These are phyloP conservation scores for Diorhabda sublineata DNA, from an alignment of 1,140 invertebrate genomes.

Conservation along the genomic window DNA sequence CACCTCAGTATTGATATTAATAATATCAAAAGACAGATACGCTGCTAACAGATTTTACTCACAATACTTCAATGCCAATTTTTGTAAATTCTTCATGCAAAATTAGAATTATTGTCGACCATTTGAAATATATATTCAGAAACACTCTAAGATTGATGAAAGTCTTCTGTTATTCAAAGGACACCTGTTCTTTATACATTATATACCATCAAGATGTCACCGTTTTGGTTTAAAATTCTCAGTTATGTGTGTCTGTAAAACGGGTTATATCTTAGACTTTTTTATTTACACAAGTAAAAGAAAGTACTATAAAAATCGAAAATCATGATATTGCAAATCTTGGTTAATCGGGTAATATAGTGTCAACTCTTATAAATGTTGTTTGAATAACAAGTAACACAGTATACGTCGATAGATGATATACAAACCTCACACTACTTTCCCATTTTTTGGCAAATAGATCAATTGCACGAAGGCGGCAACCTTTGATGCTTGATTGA, in stretches of 20 bases:
- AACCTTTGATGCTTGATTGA: too few relatives aligned
- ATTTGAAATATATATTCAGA: constrained; percentile 3
- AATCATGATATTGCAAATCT: not conserved
- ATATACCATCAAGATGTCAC: constrained; percentile 40
- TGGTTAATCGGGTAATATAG: constrained; percentile 38
- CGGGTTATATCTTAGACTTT: constrained; percentile 19
- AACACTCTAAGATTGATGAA: constrained; percentile 32
- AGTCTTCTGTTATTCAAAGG: constrained; percentile 42
- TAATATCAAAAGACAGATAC: constrained; percentile 33
- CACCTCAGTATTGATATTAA: constrained; percentile 34
- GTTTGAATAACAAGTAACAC: constrained; percentile 40
- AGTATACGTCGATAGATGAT: constrained; percentile 45
- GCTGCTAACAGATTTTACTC: constrained; percentile 28
- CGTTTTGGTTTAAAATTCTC: constrained; percentile 22
- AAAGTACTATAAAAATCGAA: constrained; percentile 4
- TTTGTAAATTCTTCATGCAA: constrained; percentile 22
- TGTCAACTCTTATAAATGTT: constrained; percentile 37
- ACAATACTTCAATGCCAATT: constrained; percentile 22
- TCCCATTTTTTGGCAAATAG: too few relatives aligned
- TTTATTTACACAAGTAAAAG: constrained; percentile 14
- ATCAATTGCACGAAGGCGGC: too few relatives aligned
- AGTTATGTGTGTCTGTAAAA: constrained; percentile 15
- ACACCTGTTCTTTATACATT: constrained; percentile 43
- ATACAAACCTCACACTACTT: too few relatives aligned
- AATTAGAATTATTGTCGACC: constrained; percentile 5